These are phyloP conservation scores for Lithodes maja DNA, from an alignment of 2,888 invertebrate genomes.

Conservation along the genomic window DNA sequence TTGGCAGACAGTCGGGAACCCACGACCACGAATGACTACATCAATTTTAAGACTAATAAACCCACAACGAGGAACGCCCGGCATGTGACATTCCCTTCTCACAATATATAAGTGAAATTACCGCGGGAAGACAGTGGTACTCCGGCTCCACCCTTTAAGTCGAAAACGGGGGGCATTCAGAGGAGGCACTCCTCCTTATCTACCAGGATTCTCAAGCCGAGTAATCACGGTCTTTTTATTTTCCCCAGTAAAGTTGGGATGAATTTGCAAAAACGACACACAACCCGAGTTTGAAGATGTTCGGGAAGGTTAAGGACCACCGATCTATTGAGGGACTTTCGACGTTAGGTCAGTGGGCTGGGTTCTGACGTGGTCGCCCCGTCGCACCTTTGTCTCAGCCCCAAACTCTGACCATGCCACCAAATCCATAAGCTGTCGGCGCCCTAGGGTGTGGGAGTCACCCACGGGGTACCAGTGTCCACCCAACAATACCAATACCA, in stretches of 20 bases:
- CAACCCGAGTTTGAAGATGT: not conserved
- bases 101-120: constrained; percentile 30
- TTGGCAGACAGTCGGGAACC: constrained; percentile 8
- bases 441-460: constrained; percentile 39
- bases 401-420: constrained; percentile 32
- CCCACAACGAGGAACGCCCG: constrained; percentile 31
- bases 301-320: not conserved
- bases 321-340: not conserved
- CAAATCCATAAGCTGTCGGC: constrained; percentile 62
- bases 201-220: not conserved
- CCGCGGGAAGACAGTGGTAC: constrained; percentile 3
- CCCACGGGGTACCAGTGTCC: not conserved
- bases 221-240: constrained; percentile 5
- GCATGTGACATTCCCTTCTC: constrained; percentile 39
- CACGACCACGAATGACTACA: constrained; percentile 38
- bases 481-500: not conserved
- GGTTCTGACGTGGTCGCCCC: not conserved
- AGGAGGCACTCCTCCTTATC: constrained; percentile 13
- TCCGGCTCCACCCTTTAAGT: not conserved
- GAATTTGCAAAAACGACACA: not conserved
- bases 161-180: not conserved
- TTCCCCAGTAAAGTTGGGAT: not conserved
- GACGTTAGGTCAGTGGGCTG: not conserved
- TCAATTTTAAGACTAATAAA: constrained; percentile 46
- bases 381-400: constrained; percentile 28